Evolutionary conservation across 2,797 vertebrate species (phyloP), one percentile per base, ranked within the genome.

Genomic region (Rhynchotus rufescens): DNA sequence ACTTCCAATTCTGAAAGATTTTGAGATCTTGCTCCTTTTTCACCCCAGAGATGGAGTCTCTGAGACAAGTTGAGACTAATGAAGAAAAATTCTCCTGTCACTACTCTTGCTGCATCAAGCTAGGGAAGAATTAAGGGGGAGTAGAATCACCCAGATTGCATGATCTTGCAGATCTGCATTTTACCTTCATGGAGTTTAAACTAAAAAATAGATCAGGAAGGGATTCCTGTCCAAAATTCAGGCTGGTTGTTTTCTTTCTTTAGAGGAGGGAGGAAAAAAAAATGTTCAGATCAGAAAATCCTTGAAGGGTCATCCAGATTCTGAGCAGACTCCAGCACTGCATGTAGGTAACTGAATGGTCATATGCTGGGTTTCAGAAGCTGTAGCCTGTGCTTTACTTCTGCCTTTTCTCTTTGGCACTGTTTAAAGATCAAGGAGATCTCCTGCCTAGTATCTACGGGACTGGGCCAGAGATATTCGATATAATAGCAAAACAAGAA

Each of bases 331-430:
- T 40, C 12, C 59, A 38, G 26, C 11, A 74, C 36, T 32, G 26
- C 68, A 5, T 45, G 6, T 0, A 1, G 2, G 2, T 74, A 49
- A 26, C 38, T 1, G 2, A 8, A 15, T 52, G 47, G 32, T 32
- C 68, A 60, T 16, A 21, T 57, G 52, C 52, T 0, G 1, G 25
- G 32, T 77, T 21, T 44, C 38, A 56, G 22, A 62, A 23, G 6
- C 22, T 71, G 38, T 38, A 45, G 38, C 15, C 25, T 74, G 10
- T 49, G 28, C 21, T 80, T 64, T 88, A 52, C 40, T 76, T 8
- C 28, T 38, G 36, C 66, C 26, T 73, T 85, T 90, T 65, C 32
- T 86, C 34, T 51, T 84, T 49, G 54, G 36, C 17, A 3, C 19
- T 77, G 28, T 85, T 68, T 74, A 36, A 64, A 84, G 44, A 23